Evolutionary conservation across 2,888 invertebrate genomes (phyloP).

Genomic region (Eupithecia vulgata): DNA sequence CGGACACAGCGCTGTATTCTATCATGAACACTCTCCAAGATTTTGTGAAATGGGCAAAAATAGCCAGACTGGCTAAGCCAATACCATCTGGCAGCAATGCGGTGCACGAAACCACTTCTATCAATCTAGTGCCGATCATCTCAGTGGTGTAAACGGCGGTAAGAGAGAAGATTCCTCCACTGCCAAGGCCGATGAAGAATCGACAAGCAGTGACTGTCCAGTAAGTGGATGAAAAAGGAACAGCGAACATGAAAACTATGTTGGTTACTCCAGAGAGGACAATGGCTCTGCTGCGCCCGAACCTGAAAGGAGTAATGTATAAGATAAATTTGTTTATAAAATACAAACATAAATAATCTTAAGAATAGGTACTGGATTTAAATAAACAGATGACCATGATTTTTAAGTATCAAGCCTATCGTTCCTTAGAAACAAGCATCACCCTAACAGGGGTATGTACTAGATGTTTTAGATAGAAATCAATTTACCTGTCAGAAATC

Average conservation of each 20-base stretch:
- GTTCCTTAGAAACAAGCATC: background rate
- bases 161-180: constrained; percentile 88
- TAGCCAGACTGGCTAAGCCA: constrained; percentile 49
- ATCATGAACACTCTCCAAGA: constrained; percentile 59
- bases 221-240: constrained; percentile 85
- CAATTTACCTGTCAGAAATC: constrained; percentile 64
- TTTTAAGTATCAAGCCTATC: background rate
- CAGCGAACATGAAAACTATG: constrained; percentile 85
- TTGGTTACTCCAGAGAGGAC: constrained; percentile 86
- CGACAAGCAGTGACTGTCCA: constrained; percentile 84
- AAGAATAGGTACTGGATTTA: background rate
- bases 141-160: constrained; percentile 81
- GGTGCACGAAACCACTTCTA: constrained; percentile 61
- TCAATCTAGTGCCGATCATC: constrained; percentile 78
- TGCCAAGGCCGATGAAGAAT: constrained; percentile 87
- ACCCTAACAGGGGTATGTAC: background rate
- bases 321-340: background rate
- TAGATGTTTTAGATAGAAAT: background rate
- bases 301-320: constrained; percentile 51
- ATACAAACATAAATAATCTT: background rate
- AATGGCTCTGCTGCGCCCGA: constrained; percentile 82
- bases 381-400: background rate
- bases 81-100: constrained; percentile 54
- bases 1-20: constrained; percentile 47
- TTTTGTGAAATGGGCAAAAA: constrained; percentile 56